These are phyloP conservation scores for Sorex araneus DNA, from an alignment of 2,113 vertebrate species.

Conservation along the genomic window DNA sequence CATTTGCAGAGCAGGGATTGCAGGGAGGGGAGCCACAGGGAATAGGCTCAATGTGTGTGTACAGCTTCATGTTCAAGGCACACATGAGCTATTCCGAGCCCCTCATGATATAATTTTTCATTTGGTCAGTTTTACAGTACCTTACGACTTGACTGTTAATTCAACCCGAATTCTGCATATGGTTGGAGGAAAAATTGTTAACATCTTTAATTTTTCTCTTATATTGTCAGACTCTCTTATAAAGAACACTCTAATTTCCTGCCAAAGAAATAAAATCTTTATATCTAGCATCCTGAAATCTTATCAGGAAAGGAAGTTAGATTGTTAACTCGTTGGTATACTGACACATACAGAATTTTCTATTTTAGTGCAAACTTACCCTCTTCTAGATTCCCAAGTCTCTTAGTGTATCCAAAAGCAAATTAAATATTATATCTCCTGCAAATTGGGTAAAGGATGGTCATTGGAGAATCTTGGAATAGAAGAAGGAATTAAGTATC, in stretches of 20 bases:
- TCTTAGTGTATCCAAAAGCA: no score
- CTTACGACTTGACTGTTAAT: neutral
- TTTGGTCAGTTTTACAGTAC: neutral
- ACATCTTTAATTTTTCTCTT: neutral
- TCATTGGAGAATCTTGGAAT: neutral
- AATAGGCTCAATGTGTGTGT: no score
- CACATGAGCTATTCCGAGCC: no score
- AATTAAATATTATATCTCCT: neutral
- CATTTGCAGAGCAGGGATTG: no score
- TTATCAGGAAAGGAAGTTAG: no score
- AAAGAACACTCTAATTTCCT: neutral
- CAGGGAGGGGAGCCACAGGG: no score
- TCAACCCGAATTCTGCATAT: neutral
- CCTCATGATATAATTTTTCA: neutral
- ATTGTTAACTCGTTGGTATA: no score
- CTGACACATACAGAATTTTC: no score
- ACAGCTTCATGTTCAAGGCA: no score
- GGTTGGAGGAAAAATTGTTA: neutral
- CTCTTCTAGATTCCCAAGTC: no score
- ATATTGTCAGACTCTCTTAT: neutral
- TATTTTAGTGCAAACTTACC: no score
- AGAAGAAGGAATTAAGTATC: neutral
- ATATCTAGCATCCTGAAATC: neutral
- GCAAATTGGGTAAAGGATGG: neutral
- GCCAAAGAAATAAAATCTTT: neutral